Evolutionary conservation across 2,888 invertebrate genomes (phyloP).

Genomic region (Cryptocephalus moraei): DNA sequence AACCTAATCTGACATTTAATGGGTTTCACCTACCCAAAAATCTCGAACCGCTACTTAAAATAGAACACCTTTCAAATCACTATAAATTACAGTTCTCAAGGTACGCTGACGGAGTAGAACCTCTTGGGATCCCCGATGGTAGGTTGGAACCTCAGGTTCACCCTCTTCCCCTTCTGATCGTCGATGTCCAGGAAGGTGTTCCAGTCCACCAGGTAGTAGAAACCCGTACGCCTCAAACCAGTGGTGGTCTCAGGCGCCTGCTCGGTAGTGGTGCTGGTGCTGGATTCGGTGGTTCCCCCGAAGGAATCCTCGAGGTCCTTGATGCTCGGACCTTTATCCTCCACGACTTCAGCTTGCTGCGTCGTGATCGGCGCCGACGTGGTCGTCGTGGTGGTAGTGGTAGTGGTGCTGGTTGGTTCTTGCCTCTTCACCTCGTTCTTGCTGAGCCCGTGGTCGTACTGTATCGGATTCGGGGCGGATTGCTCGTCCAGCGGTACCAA

Average conservation of each 20-base stretch:
- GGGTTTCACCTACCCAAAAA: too few relatives aligned
- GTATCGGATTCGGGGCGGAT: slow-evolving; percentile 36
- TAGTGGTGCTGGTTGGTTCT: slow-evolving; percentile 22
- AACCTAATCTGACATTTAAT: too few relatives aligned
- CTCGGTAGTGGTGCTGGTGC: slow-evolving; percentile 37
- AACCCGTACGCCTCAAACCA: slow-evolving; percentile 61
- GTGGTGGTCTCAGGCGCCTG: slow-evolving; percentile 50
- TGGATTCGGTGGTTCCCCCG: slow-evolving; percentile 47
- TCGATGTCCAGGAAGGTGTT: slow-evolving; percentile 79
- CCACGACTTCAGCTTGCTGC: slow-evolving; percentile 20
- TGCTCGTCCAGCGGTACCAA: slow-evolving; percentile 26
- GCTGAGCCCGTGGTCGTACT: slow-evolving; percentile 26
- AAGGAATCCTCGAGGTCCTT: slow-evolving; percentile 68
- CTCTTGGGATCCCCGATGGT: slow-evolving; percentile 71
- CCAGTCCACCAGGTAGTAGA: slow-evolving; percentile 80
- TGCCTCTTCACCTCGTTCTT: slow-evolving; percentile 46
- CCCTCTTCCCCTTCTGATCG: slow-evolving; percentile 56
- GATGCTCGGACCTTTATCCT: slow-evolving; percentile 41
- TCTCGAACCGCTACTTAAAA: too few relatives aligned
- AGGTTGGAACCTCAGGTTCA: slow-evolving; percentile 70
- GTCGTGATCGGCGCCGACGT: slow-evolving; percentile 7
- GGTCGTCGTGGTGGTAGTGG: slow-evolving; percentile 8
- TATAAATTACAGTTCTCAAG: slow-evolving; percentile 37
- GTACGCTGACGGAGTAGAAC: slow-evolving; percentile 65
- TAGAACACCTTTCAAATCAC: not conserved